Evolutionary conservation across 2,888 invertebrate genomes (phyloP), one percentile per base, ranked within the genome.

Genomic region (Uropetala carovei): DNA sequence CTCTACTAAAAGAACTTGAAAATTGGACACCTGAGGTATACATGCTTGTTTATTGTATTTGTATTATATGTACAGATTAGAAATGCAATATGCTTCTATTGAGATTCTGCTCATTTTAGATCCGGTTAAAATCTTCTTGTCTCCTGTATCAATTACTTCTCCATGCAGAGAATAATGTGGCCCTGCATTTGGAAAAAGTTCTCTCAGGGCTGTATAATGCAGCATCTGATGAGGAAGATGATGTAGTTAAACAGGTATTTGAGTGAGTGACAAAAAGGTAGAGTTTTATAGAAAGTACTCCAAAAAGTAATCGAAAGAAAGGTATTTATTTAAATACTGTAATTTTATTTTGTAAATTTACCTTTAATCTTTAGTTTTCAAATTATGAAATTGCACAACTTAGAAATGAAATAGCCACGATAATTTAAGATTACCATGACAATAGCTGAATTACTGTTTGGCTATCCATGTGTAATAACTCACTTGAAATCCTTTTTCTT

Each of bases 161-260:
- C 58, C 97, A 98, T 94, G 97, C 97, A 0, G 98, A 98, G 94
- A 96, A 96, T 91, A 96, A 97, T 91, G 95, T 97, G 92, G 97
- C 97, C 0, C 97, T 97, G 94, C 96, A 97, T 93, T 94, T 97
- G 86, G 96, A 96, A 93, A 96, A 96, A 93, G 93, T 96, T 14
- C 94, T 96, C 93, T 96, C 95, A 93, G 96, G 96, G 85, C 96
- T 96, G 96, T 97, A 95, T 94, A 96, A 92, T 68, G 97, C 97
- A 0, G 96, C 96, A 57, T 95, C 95, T 22, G 97, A 98, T 94
- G 97, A 97, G 86, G 97, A 98, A 93, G 94, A 95, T 13, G 95
- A 96, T 93, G 96, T 96, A n/a, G 94, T 96, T 0, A 96, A 96
- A 94, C 96, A 96, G 94, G 96, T 97, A 93, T 94, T 94, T n/a